Evolutionary conservation across 2,888 invertebrate species (phyloP), one percentile per base, ranked within the genome.

Genomic region (Steinernema scapterisci): DNA sequence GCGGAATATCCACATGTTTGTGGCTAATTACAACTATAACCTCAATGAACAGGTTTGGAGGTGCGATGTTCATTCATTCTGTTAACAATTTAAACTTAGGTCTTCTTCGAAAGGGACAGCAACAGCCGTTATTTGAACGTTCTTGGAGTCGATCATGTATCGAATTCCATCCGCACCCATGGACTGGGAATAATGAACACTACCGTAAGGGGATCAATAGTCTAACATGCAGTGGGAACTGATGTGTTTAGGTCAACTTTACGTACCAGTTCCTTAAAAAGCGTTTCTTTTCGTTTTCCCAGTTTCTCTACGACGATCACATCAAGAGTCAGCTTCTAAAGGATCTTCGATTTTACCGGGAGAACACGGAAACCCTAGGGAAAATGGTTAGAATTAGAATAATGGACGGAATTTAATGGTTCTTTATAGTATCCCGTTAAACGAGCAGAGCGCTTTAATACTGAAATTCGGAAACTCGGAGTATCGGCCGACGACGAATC

Each of bases 261-360:
- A 89, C 89, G 0, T 90, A 90, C 89, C 96, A 96, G 89, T 97
- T 95, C 89, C 72, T 83, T 48, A 79, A 94, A 81, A 93, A 94
- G 83, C 95, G 97, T 88, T 93, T 99, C 85, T 93, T 93, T 83
- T 93, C 93, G 0, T 95, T 99, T 88, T 97, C 97, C 0, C 96
- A 97, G 88, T 97, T 97, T 88, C 92, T 99, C 89, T 97, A 93
- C 87, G 97, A 97, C 88, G 99, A 99, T 88, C 95, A 95, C 86
- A 95, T 99, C 71, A 96, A 97, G 88, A 95, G 96, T 0, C 91
- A 95, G 75, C 90, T 99, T 1, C 91, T 94, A 80, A 95, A 95
- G 86, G 90, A 88, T 72, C 81, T 81, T 2, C 91, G 93, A 81
- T 92, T 91, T 87, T 93, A 95, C 86, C 91, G 92, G 78, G 95